A percentile compares a stretch with the other conserved stretches of the same genome.
These are phyloP conservation scores for Drosophila pseudotalamancana DNA, from an alignment of 2,888 invertebrate genomes.

Conservation along the genomic window DNA sequence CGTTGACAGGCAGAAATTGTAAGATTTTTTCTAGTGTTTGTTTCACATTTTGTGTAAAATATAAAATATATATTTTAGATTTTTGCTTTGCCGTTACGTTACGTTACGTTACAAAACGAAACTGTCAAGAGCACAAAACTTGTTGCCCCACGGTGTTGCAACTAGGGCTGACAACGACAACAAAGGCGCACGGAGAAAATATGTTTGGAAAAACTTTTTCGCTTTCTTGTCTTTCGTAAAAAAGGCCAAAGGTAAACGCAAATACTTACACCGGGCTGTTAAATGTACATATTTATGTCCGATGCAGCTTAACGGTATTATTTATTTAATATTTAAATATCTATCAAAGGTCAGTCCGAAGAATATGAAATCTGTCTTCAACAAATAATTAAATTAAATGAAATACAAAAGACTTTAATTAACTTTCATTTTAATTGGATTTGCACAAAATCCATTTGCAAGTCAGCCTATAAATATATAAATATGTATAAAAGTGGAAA, in stretches of 20 bases:
- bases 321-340: too few relatives aligned
- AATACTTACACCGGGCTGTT: conserved; percentile 8
- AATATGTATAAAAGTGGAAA: too few relatives aligned
- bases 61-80: neutral
- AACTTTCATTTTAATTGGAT: too few relatives aligned
- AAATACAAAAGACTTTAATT: too few relatives aligned
- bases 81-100: too few relatives aligned
- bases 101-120: conserved; percentile 47
- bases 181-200: conserved; percentile 4
- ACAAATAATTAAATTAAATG: too few relatives aligned
- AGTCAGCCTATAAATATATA: too few relatives aligned
- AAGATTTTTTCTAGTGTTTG: too few relatives aligned
- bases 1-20: too few relatives aligned
- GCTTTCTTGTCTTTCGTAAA: conserved; percentile 10
- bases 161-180: conserved; percentile 1
- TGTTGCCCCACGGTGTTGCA: conserved; percentile 54
- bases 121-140: conserved; percentile 57
- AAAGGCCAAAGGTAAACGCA: conserved; percentile 22
- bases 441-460: too few relatives aligned
- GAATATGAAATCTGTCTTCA: too few relatives aligned
- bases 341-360: too few relatives aligned
- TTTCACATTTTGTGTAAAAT: neutral
- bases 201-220: conserved; percentile 45
- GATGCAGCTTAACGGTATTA: neutral
- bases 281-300: neutral